Evolutionary conservation across 2,797 vertebrate species (phyloP).

Genomic region (Eulemur rubriventer): DNA sequence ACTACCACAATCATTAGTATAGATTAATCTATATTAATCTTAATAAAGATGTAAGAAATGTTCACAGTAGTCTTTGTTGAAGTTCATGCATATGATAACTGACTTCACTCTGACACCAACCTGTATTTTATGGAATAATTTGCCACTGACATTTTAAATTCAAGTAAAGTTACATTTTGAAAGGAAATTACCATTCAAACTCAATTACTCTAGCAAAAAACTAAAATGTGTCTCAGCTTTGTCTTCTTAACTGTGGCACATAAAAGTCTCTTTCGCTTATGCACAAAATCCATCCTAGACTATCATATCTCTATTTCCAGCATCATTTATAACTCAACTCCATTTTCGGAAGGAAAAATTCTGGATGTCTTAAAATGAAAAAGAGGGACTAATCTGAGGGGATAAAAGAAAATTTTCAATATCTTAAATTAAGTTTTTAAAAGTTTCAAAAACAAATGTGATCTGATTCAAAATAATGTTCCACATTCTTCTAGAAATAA

Average conservation of each 20-base stretch:
- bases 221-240: neutral
- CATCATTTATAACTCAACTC: neutral
- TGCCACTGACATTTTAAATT: neutral
- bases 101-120: neutral
- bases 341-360: neutral
- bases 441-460: neutral
- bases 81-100: neutral
- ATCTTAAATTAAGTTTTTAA: neutral
- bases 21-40: neutral
- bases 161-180: neutral
- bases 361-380: neutral
- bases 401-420: neutral
- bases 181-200: neutral
- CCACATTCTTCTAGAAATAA: neutral
- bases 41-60: neutral
- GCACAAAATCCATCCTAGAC: neutral
- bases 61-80: neutral
- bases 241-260: neutral
- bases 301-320: neutral
- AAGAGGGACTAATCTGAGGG: neutral
- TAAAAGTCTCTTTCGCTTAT: neutral
- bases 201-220: neutral
- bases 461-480: neutral
- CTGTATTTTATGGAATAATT: neutral
- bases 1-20: neutral